Evolutionary conservation across 2,797 vertebrate species (phyloP).

Genomic region (Petrocephalus sullivani): DNA sequence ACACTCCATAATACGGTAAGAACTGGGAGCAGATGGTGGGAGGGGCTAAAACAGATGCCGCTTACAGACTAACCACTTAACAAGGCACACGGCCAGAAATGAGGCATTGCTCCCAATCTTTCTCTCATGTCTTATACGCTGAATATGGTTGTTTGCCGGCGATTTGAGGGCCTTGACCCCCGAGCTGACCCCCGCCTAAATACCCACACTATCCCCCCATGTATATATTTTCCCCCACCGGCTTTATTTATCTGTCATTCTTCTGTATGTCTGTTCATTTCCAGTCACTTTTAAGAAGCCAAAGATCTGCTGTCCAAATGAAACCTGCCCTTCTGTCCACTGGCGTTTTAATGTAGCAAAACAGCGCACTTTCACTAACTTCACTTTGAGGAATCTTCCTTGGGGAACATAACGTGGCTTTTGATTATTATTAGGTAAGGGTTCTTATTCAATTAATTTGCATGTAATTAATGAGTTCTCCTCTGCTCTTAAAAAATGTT

Average conservation of each 20-base stretch:
- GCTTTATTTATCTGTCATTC: neutral
- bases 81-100: neutral
- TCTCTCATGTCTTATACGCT: neutral
- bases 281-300: neutral
- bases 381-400: neutral
- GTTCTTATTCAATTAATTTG: neutral
- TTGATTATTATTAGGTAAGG: conserved; percentile 8
- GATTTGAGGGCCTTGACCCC: neutral
- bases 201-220: neutral
- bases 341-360: neutral
- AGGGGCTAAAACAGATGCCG: neutral
- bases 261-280: neutral
- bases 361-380: neutral
- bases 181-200: neutral
- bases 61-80: neutral
- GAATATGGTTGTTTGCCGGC: neutral
- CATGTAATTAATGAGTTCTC: neutral
- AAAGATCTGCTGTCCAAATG: neutral
- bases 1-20: neutral
- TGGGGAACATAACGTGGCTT: neutral
- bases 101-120: neutral
- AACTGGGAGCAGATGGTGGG: neutral
- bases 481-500: neutral
- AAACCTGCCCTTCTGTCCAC: neutral
- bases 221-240: neutral